Percentiles rank a stretch among this genome's conserved stretches.
These are phyloP conservation scores for Parauchenoglanis ngamensis DNA, from an alignment of 2,797 vertebrate species.

Conservation along the genomic window DNA sequence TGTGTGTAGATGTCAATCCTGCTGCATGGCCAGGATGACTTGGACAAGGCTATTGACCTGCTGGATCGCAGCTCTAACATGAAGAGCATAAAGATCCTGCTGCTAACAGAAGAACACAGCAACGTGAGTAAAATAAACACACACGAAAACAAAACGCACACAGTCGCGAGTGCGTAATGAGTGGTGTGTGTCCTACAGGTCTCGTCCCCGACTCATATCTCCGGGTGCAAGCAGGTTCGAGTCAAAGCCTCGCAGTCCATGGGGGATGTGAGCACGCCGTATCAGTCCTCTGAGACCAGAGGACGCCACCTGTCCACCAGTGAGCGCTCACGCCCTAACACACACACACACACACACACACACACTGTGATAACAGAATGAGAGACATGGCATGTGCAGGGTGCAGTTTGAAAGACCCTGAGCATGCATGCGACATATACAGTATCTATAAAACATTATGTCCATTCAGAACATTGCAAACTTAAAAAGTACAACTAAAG, in stretches of 20 bases:
- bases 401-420: background rate
- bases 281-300: conserved; percentile 86
- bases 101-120: conserved; percentile 87
- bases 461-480: background rate
- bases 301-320: conserved; percentile 92
- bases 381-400: background rate
- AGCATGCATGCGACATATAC: background rate
- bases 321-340: conserved; percentile 68
- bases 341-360: background rate
- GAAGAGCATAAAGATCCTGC: conserved; percentile 95
- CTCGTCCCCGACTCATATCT: conserved; percentile 79
- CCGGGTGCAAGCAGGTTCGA: conserved; percentile 88
- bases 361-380: background rate
- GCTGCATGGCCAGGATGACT: conserved; percentile 89
- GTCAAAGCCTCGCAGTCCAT: conserved; percentile 93
- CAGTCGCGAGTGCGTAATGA: background rate
- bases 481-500: too few species aligned
- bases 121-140: conserved; percentile 76
- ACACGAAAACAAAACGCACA: conserved; percentile 20
- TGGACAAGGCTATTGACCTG: conserved; percentile 94
- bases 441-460: background rate
- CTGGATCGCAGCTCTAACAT: conserved; percentile 92
- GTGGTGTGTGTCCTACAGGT: conserved; percentile 62
- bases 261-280: conserved; percentile 86
- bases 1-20: conserved; percentile 86